Percentiles rank a stretch among this genome's conserved stretches.
Evolutionary conservation across 2,888 invertebrate species (phyloP).

Genomic region (Xylota sylvarum): DNA sequence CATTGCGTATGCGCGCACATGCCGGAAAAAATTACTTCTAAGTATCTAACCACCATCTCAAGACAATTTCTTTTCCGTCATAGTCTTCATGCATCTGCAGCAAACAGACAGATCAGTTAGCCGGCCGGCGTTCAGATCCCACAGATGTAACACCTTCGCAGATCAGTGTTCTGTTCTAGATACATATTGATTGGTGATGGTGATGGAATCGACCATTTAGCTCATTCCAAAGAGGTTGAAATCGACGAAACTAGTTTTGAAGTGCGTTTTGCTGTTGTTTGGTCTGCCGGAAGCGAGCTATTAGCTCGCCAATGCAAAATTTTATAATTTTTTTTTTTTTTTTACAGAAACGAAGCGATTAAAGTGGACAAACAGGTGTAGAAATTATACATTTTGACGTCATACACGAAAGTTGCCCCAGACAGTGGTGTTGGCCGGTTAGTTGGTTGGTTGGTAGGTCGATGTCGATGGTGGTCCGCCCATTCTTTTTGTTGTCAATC

Average conservation of each 20-base stretch:
- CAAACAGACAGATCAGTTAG: constrained; percentile 50
- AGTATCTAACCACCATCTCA: constrained; percentile 37
- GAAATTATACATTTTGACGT: constrained; percentile 59
- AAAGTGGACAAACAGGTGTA: constrained; percentile 71
- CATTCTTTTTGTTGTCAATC: constrained; percentile 55
- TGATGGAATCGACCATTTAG: constrained; percentile 71
- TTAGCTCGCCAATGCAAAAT: constrained; percentile 48
- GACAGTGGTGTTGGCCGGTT: constrained; percentile 25
- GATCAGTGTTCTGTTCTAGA: constrained; percentile 63
- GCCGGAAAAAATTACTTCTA: constrained; percentile 68
- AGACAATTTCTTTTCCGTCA: constrained; percentile 66
- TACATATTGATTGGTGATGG: constrained; percentile 58
- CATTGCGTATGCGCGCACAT: constrained; percentile 45
- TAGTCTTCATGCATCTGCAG: constrained; percentile 42
- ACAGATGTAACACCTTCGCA: constrained; percentile 53
- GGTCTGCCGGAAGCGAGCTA: constrained; percentile 68
- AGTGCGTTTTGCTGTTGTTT: constrained; percentile 65
- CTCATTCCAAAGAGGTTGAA: constrained; percentile 22
- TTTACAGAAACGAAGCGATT: constrained; percentile 28
- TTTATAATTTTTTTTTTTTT: constrained; percentile 22
- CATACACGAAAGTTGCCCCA: constrained; percentile 69
- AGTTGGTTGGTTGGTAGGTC: background rate
- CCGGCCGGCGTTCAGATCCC: constrained; percentile 52
- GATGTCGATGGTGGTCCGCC: constrained; percentile 50
- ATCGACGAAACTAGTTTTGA: constrained; percentile 54